A percentile compares a stretch with the other conserved stretches of the same genome.
phyloP scores from a whole-genome alignment of 2,113 vertebrate species.

The Nannospalax galili region DNA sequence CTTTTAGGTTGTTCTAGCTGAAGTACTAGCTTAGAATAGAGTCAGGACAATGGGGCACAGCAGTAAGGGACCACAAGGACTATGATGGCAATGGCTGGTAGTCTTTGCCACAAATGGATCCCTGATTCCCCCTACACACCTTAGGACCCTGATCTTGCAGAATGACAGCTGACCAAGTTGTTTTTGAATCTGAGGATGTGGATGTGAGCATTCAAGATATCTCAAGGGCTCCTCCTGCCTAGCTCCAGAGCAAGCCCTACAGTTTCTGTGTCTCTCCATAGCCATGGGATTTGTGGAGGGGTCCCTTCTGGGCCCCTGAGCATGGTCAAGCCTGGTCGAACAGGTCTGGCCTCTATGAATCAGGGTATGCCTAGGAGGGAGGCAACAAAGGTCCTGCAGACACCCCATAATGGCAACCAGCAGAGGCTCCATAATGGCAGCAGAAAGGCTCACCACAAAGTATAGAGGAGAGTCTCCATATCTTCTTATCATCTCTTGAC shows the following conservation, averaged over 20 bases:
- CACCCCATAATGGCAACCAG: neutral
- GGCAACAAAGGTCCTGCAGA: neutral
- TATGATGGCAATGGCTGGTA: neutral
- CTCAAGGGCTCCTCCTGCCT: no score
- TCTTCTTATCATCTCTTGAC: neutral
- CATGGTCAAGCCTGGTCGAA: neutral
- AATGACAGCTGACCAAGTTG: neutral
- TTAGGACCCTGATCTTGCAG: neutral
- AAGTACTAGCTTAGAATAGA: neutral
- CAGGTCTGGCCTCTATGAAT: neutral
- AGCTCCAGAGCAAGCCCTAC: neutral
- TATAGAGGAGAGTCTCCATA: neutral
- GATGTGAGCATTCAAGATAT: no score
- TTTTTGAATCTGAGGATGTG: neutral
- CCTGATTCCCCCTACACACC: neutral
- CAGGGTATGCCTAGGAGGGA: neutral
- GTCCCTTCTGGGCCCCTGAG: neutral
- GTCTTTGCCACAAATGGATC: neutral
- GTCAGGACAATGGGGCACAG: neutral
- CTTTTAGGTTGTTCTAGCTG: neutral
- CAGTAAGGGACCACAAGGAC: neutral
- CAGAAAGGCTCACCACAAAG: neutral
- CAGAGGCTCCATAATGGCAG: neutral
- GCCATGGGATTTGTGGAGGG: neutral
- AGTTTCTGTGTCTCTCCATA: neutral